These are phyloP conservation scores for Myrmophylax atrothorax DNA, from an alignment of 2,113 vertebrate genomes.

Conservation along the genomic window DNA sequence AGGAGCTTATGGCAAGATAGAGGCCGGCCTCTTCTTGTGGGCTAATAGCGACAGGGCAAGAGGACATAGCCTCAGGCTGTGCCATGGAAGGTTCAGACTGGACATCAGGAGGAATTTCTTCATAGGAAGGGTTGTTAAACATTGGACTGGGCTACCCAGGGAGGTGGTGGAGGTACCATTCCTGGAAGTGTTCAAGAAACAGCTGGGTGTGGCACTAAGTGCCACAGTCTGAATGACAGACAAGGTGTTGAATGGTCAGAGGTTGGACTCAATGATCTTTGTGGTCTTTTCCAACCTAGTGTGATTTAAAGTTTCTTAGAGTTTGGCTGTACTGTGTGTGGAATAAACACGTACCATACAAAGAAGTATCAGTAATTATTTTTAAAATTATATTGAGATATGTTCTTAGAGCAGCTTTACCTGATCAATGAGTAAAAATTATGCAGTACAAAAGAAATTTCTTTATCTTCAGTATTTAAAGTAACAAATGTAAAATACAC, in stretches of 20 bases:
- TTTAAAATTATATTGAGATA: not conserved
- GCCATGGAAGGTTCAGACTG: not conserved
- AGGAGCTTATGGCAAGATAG: not conserved
- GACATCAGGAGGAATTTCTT: not conserved
- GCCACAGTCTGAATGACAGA: not conserved
- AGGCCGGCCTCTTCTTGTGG: not conserved
- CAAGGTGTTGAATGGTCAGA: not conserved
- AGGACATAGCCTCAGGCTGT: not conserved
- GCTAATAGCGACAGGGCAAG: not conserved
- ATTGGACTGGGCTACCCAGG: not conserved
- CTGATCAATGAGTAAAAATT: not conserved
- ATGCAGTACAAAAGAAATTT: not conserved
- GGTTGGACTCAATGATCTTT: not conserved
- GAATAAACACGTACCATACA: not conserved
- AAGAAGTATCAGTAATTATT: not conserved
- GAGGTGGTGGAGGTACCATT: not conserved
- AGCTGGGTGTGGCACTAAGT: not conserved
- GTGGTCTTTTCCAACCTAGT: not conserved
- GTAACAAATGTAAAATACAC: not conserved
- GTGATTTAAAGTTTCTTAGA: not conserved
- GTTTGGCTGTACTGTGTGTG: not conserved
- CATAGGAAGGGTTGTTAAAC: not conserved
- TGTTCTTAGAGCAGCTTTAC: not conserved
- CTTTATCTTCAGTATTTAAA: not conserved
- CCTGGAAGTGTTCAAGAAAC: not conserved